These are phyloP conservation scores for Lagopus leucura DNA, from an alignment of 2,113 vertebrate genomes.

Conservation along the genomic window DNA sequence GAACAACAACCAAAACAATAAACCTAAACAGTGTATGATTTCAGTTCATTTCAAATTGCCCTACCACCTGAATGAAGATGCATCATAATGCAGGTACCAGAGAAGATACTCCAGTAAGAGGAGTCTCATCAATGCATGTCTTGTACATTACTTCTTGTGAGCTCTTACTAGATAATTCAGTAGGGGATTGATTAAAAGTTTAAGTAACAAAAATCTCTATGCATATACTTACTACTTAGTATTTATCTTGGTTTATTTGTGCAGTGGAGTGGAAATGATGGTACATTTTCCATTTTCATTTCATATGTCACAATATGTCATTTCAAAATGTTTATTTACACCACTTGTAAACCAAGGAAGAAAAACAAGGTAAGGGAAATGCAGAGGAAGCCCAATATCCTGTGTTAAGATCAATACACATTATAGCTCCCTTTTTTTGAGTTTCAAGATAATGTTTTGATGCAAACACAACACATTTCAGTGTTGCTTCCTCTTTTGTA, in stretches of 20 bases:
- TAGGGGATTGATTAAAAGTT: not conserved
- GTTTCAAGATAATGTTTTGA: slow-evolving; percentile 9
- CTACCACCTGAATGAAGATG: not conserved
- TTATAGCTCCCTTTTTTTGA: slow-evolving; percentile 39
- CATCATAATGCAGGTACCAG: not conserved
- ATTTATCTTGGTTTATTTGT: not conserved
- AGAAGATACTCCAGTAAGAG: not conserved
- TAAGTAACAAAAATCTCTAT: not conserved
- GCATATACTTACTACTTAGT: not conserved
- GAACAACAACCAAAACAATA: too few species aligned
- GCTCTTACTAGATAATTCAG: not conserved
- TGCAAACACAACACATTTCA: slow-evolving; percentile 20
- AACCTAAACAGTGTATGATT: not conserved
- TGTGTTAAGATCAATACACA: slow-evolving; percentile 27
- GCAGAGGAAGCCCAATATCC: slow-evolving; percentile 36
- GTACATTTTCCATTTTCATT: not conserved
- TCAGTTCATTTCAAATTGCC: not conserved
- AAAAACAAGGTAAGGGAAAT: slow-evolving; percentile 23
- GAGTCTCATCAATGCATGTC: not conserved
- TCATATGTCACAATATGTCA: not conserved
- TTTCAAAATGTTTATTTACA: slow-evolving; percentile 20
- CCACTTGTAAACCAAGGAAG: slow-evolving; percentile 29
- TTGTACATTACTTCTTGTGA: not conserved
- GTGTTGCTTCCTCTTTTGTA: slow-evolving; percentile 16
- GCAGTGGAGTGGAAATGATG: not conserved